Percentiles rank a stretch among this genome's conserved stretches.
These are phyloP conservation scores for Drosophila bunnanda DNA, from an alignment of 2,888 invertebrate genomes.

Conservation along the genomic window DNA sequence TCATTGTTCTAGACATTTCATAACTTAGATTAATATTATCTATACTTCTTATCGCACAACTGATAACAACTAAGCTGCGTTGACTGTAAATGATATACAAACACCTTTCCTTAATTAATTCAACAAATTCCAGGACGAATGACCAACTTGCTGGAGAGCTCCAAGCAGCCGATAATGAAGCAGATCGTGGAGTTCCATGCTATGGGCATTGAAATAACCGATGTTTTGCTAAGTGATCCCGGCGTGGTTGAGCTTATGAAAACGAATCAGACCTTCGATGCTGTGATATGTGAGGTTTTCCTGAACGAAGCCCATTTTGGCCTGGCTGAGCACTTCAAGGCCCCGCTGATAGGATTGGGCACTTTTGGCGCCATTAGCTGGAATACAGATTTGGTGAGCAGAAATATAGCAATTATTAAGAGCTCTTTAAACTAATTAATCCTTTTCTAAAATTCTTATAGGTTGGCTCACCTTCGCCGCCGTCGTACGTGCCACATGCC, in stretches of 20 bases:
- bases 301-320: conserved; percentile 83
- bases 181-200: conserved; percentile 61
- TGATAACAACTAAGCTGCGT: not conserved
- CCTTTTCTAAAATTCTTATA: not conserved
- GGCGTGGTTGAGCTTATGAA: conserved; percentile 62
- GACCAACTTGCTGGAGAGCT: conserved; percentile 44
- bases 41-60: not conserved
- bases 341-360: conserved; percentile 79
- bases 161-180: conserved; percentile 47
- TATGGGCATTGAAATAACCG: conserved; percentile 72
- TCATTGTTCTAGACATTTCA: not conserved
- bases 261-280: conserved; percentile 83
- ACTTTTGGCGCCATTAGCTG: conserved; percentile 80
- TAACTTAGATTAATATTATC: not conserved
- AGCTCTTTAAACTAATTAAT: no score
- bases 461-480: conserved; percentile 81
- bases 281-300: conserved; percentile 83
- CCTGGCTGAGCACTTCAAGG: conserved; percentile 79
- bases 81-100: not conserved
- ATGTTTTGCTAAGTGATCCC: conserved; percentile 63
- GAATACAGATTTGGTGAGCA: conserved; percentile 79
- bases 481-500: conserved; percentile 81
- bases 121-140: conserved; percentile 38
- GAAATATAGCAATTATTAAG: not conserved
- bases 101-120: not conserved